Percentiles rank a stretch among this genome's conserved stretches.
Evolutionary conservation across 2,797 vertebrate species (phyloP).

Genomic region (Sebastes minor): DNA sequence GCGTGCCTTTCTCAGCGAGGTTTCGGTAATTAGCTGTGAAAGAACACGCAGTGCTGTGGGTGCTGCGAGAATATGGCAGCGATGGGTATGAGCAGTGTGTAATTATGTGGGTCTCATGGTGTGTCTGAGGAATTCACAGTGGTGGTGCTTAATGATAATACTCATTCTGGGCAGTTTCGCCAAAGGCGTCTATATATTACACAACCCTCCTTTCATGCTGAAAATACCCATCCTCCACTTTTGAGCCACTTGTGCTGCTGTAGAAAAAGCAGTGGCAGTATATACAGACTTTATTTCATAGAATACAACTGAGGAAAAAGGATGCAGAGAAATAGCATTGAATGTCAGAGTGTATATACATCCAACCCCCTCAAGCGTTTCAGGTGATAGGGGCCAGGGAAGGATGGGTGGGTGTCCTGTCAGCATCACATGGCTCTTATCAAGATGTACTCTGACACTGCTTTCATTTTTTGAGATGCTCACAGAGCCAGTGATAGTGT

Average conservation of each 20-base stretch:
- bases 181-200: constrained; percentile 59
- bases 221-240: constrained; percentile 57
- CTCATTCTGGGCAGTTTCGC: constrained; percentile 58
- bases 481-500: constrained; percentile 13
- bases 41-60: constrained; percentile 63
- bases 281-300: background rate
- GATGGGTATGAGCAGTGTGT: constrained; percentile 64
- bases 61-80: constrained; percentile 56
- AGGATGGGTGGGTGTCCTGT: constrained; percentile 20
- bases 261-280: constrained; percentile 8
- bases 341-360: constrained; percentile 18
- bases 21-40: constrained; percentile 75
- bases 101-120: constrained; percentile 76
- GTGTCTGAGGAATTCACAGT: constrained; percentile 63
- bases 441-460: constrained; percentile 37
- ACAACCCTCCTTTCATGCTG: constrained; percentile 50
- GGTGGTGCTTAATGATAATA: constrained; percentile 75
- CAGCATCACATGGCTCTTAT: constrained; percentile 45
- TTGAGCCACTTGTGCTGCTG: constrained; percentile 40
- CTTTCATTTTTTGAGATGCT: constrained; percentile 47
- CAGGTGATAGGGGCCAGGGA: constrained; percentile 24
- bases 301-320: background rate
- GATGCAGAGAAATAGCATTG: constrained; percentile 14
- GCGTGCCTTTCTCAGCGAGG: constrained; percentile 49
- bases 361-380: constrained; percentile 14